These are phyloP conservation scores for Galbula dea DNA, from an alignment of 2,113 vertebrate genomes.

Conservation along the genomic window DNA sequence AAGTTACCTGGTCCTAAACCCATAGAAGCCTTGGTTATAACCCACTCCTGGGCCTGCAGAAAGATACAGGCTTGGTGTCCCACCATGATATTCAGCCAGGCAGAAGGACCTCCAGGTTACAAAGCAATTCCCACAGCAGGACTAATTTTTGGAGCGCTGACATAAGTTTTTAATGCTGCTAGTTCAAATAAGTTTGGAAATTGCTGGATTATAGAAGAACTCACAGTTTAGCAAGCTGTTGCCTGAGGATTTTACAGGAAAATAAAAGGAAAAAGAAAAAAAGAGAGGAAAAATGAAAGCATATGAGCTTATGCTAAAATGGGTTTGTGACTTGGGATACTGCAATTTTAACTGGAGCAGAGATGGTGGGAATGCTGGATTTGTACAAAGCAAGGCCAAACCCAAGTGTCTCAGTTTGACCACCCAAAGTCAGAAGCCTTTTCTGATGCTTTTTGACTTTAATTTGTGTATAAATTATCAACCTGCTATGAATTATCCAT, in stretches of 20 bases:
- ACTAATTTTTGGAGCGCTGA: not conserved
- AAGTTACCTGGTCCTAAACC: not conserved
- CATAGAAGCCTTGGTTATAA: not conserved
- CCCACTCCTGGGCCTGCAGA: not conserved
- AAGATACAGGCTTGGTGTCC: not conserved
- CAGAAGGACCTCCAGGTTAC: not conserved
- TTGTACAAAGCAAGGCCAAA: not conserved
- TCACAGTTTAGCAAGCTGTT: not conserved
- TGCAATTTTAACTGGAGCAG: not conserved
- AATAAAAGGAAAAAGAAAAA: not conserved
- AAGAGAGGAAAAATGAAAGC: not conserved
- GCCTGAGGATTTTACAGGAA: constrained; percentile 7
- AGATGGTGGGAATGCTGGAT: not conserved
- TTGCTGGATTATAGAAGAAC: not conserved
- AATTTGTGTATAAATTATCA: not conserved
- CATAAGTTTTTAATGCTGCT: not conserved
- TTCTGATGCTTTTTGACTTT: not conserved
- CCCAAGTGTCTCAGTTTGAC: not conserved
- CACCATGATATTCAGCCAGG: not conserved
- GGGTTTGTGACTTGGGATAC: not conserved
- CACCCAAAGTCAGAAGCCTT: not conserved
- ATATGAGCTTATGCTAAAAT: not conserved
- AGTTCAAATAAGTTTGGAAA: not conserved
- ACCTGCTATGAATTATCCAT: not conserved
- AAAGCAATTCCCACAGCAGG: not conserved